Conservation (phyloP, 2,797 vertebrate genomes). For the Schizopygopsis malacanthus region DNA sequence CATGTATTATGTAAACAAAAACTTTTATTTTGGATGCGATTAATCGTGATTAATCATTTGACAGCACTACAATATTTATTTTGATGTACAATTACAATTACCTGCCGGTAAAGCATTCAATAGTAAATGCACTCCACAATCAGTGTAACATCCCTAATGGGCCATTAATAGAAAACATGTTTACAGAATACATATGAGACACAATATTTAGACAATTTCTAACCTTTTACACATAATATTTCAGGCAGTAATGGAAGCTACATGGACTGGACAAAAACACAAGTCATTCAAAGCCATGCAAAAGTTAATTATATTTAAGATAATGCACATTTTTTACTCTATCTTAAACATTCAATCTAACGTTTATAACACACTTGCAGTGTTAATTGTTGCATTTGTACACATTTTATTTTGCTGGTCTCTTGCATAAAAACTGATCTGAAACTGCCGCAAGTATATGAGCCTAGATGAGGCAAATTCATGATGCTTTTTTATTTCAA, state of each 20-base stretch:
- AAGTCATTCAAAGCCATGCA: conserved; percentile 21
- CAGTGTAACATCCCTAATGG: conserved; percentile 10
- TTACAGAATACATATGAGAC: conserved; percentile 1
- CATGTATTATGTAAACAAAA: not conserved
- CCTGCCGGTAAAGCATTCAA: conserved; percentile 5
- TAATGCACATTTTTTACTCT: not conserved
- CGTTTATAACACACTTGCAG: not conserved
- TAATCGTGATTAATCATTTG: not conserved
- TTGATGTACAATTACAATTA: not conserved
- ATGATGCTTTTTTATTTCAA: conserved; percentile 55
- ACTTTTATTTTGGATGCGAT: not conserved
- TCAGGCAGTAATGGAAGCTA: not conserved
- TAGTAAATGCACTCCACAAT: not conserved
- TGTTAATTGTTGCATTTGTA: not conserved
- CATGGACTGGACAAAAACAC: not conserved
- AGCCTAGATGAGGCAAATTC: conserved; percentile 1
- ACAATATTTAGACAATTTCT: not conserved
- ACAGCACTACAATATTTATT: not conserved
- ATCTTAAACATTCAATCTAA: not conserved
- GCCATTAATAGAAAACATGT: not conserved
- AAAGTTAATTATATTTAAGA: not conserved
- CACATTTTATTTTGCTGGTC: not conserved
- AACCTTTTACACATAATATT: not conserved
- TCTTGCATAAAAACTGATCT: not conserved
- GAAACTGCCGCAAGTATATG: not conserved